phyloP scores from a whole-genome alignment of 1,140 invertebrate species.

The Protaetia brevitarsis region DNA sequence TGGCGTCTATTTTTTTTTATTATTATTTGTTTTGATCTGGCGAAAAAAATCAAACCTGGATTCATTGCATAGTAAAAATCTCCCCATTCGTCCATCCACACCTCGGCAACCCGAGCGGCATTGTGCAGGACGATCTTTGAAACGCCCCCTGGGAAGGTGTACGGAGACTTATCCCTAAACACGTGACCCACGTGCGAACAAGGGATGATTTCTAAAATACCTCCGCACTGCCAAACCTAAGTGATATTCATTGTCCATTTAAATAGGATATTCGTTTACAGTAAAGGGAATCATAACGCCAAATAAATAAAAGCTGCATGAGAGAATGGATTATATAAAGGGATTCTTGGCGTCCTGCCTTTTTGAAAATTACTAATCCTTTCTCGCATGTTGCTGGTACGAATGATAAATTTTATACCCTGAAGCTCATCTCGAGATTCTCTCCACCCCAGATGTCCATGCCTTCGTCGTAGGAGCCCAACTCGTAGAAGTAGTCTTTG shows the following conservation, averaged over 20 bases:
- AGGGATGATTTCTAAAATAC: constrained; percentile 91
- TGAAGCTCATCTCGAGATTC: constrained; percentile 98
- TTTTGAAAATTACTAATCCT: neutral
- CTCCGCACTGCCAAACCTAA: constrained; percentile 98
- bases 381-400: too few species aligned
- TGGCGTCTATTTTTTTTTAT: neutral
- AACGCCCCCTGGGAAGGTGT: constrained; percentile 98
- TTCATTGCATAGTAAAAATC: constrained; percentile 99
- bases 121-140: constrained; percentile 96
- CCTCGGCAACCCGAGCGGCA: constrained; percentile 92
- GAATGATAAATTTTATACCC: constrained; percentile 61
- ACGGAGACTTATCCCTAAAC: constrained; percentile 98
- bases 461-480: constrained; percentile 96
- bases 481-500: constrained; percentile 93
- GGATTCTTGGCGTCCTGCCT: neutral
- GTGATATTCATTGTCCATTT: neutral
- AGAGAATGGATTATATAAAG: too few species aligned
- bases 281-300: neutral
- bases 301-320: too few species aligned
- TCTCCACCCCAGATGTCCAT: constrained; percentile 99
- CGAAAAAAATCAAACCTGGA: constrained; percentile 73
- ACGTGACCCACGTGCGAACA: constrained; percentile 97
- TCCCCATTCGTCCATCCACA: constrained; percentile 99
- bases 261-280: too few species aligned
- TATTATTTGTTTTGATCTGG: neutral